Percentiles rank a stretch among this genome's conserved stretches.
These are phyloP conservation scores for Hemibagrus wyckioides DNA, from an alignment of 2,113 vertebrate genomes.

Conservation along the genomic window DNA sequence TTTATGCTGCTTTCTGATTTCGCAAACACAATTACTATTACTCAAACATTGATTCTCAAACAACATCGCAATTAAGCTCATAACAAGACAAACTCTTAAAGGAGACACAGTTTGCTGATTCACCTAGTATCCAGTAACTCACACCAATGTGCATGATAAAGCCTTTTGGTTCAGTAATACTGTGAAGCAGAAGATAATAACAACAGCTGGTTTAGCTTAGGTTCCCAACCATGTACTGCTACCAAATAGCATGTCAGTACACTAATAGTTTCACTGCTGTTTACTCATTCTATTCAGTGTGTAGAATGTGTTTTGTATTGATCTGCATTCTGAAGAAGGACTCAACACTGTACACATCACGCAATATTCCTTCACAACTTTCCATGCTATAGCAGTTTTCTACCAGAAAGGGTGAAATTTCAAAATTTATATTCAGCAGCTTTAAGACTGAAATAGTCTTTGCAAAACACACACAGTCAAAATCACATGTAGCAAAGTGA, in stretches of 20 bases:
- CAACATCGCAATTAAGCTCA: neutral
- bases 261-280: neutral
- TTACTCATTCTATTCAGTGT: neutral
- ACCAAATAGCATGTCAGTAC: neutral
- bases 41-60: neutral
- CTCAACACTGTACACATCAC: neutral
- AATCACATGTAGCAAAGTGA: neutral
- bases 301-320: neutral
- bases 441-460: neutral
- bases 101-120: neutral
- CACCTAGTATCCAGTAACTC: neutral
- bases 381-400: neutral
- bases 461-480: neutral
- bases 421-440: neutral
- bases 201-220: neutral
- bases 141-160: neutral
- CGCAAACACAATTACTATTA: neutral
- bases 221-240: neutral
- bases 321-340: neutral
- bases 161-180: neutral
- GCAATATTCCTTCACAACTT: neutral
- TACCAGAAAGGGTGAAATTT: neutral
- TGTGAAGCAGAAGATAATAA: neutral
- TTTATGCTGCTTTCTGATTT: neutral
- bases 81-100: neutral